Evolutionary conservation across 2,888 invertebrate species (phyloP), one percentile per base, ranked within the genome.

Genomic region (Morinoia aosen): DNA sequence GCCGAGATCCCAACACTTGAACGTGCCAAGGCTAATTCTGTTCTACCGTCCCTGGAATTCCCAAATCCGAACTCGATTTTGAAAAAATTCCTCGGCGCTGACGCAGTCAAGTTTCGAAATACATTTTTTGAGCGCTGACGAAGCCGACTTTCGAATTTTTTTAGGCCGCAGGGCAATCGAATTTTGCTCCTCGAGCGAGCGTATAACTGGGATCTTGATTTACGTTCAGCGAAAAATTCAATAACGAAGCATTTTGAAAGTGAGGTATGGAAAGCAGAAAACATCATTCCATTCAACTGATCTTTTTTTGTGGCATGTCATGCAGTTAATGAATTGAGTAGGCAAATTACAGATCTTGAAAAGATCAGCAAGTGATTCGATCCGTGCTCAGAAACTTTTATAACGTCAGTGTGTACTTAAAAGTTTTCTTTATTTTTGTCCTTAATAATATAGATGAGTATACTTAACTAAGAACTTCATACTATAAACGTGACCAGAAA

Each of bases 1-100:
- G 76, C 76, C 25, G 76, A 76, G 76, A 76, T 76, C 76, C 76
- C 76, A 76, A 76, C 76, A 76, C 76, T 76, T 76, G 76, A 76
- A 76, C 76, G 76, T 76, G 76, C 76, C 76, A 76, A 76, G 76
- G 76, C 76, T 76, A 76, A 76, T 76, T 76, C 76, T 76, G 33
- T 33, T 76, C 76, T 33, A 25, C 25, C 76, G 76, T 76, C 76
- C 76, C 76, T 33, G 76, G 12, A 76, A 76, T 76, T 76, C 76
- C 25, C 76, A 33, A 76, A 76, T 76, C 25, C 76, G 76, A 76
- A 76, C 76, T 76, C 76, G 14, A 76, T 76, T 76, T 76, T 76
- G 25, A 76, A 76, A 76, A 76, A 76, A 76, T 25, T 76, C 33
- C 76, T 19, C 25, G 19, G 25, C 76, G 76, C 76, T 76, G 76